phyloP scores from a whole-genome alignment of 2,888 invertebrate genomes.

The Phorcus lineatus region DNA sequence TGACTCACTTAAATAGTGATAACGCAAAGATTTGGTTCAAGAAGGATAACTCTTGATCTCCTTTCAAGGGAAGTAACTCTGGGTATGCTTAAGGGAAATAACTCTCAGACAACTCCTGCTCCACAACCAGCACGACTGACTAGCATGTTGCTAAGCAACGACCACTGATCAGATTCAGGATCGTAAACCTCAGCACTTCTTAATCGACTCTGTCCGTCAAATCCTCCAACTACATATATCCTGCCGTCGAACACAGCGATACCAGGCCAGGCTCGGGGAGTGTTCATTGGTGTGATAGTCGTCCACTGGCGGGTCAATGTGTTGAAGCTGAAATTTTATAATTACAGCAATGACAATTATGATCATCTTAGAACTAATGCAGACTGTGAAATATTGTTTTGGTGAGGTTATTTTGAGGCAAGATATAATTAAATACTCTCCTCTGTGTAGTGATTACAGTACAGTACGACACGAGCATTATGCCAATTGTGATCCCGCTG shows the following conservation, averaged over 20 bases:
- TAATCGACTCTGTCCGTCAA: constrained; percentile 94
- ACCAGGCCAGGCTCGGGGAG: constrained; percentile 72
- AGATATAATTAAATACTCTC: not conserved
- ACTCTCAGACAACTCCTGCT: constrained; percentile 82
- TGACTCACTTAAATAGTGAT: too few species aligned
- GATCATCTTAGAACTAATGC: not conserved
- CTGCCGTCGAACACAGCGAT: constrained; percentile 69
- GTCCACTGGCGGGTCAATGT: constrained; percentile 72
- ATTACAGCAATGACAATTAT: not conserved
- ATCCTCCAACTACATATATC: constrained; percentile 84
- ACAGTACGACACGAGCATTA: too few species aligned
- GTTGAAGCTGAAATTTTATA: constrained; percentile 62
- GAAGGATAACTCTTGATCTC: too few species aligned
- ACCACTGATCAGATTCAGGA: constrained; percentile 85
- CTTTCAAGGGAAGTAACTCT: too few species aligned
- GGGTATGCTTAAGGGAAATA: too few species aligned
- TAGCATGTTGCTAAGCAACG: constrained; percentile 88
- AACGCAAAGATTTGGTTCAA: too few species aligned
- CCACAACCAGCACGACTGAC: constrained; percentile 94
- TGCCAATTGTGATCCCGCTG: too few species aligned
- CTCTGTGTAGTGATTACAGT: too few species aligned
- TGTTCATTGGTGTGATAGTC: constrained; percentile 69
- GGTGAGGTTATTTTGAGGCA: not conserved
- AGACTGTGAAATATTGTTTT: not conserved
- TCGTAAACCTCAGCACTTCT: constrained; percentile 94